Evolutionary conservation across 2,113 vertebrate genomes (phyloP).

Genomic region (Chloropsis hardwickii): DNA sequence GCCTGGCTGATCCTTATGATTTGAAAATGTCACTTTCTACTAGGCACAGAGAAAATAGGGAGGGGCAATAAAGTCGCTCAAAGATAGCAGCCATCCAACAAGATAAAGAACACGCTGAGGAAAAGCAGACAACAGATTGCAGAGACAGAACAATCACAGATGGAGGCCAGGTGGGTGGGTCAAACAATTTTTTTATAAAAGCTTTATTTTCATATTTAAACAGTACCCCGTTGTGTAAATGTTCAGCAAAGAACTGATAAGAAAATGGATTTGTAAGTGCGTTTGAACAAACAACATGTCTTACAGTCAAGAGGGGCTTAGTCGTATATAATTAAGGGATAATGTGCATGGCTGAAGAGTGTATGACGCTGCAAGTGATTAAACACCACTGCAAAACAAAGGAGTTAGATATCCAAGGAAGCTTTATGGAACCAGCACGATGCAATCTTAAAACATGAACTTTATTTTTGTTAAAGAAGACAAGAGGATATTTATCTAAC

Average conservation of each 20-base stretch:
- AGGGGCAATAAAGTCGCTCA: constrained; percentile 54
- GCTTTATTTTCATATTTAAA: constrained; percentile 79
- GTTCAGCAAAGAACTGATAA: constrained; percentile 61
- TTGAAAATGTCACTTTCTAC: constrained; percentile 61
- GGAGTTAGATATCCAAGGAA: not conserved
- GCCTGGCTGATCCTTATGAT: constrained; percentile 71
- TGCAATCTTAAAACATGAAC: not conserved
- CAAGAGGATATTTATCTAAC: not conserved
- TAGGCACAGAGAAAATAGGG: constrained; percentile 39
- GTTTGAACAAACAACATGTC: constrained; percentile 46
- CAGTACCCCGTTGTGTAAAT: constrained; percentile 52
- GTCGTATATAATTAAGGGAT: constrained; percentile 40
- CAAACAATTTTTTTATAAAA: constrained; percentile 67
- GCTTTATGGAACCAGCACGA: not conserved
- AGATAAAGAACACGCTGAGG: constrained; percentile 77
- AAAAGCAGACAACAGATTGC: constrained; percentile 74
- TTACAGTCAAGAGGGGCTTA: constrained; percentile 28
- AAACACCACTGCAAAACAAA: constrained; percentile 2
- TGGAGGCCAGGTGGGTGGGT: constrained; percentile 78
- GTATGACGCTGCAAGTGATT: constrained; percentile 17
- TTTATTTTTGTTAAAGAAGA: not conserved
- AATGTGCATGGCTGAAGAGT: constrained; percentile 17
- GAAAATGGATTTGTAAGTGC: constrained; percentile 66
- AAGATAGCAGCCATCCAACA: constrained; percentile 79
- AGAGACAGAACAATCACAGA: constrained; percentile 71